Evolutionary conservation across 1,140 invertebrate genomes (phyloP).

Genomic region (Leptopilina clavipes): DNA sequence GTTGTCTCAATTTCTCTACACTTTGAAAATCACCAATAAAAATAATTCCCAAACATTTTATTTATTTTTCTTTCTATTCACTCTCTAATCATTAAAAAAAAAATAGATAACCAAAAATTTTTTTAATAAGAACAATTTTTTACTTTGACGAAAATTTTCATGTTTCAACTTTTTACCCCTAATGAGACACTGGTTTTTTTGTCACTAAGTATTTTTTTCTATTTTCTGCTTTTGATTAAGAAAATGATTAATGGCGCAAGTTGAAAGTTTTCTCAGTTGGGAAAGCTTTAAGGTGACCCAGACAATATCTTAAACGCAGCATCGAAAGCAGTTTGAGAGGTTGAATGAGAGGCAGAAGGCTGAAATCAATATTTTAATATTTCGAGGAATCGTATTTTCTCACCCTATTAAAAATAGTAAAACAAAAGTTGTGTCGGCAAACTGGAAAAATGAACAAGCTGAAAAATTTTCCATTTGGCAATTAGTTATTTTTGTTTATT

Average conservation of each 20-base stretch:
- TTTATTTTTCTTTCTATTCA: too few species aligned
- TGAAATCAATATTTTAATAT: constrained; percentile 26
- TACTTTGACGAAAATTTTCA: too few species aligned
- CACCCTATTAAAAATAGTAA: too few species aligned
- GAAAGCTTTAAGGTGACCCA: constrained; percentile 29
- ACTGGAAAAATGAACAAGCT: too few species aligned
- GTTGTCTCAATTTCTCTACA: neutral
- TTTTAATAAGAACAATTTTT: too few species aligned
- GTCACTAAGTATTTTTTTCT: neutral
- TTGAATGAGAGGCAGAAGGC: constrained; percentile 13
- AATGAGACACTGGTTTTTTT: neutral
- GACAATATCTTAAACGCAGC: constrained; percentile 5
- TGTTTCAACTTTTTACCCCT: too few species aligned
- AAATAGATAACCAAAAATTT: too few species aligned
- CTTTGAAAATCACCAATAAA: neutral
- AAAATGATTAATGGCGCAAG: neutral
- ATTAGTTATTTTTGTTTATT: too few species aligned
- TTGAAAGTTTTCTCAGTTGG: neutral
- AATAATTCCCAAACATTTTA: too few species aligned
- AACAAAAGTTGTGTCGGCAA: too few species aligned
- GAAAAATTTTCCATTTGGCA: too few species aligned
- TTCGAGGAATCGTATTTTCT: neutral
- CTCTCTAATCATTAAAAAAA: too few species aligned
- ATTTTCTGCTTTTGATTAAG: neutral
- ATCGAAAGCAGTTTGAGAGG: constrained; percentile 15